A percentile compares a stretch with the other conserved stretches of the same genome.
Conservation (phyloP, 2,113 vertebrate genomes). For the Phoenicopterus ruber region DNA sequence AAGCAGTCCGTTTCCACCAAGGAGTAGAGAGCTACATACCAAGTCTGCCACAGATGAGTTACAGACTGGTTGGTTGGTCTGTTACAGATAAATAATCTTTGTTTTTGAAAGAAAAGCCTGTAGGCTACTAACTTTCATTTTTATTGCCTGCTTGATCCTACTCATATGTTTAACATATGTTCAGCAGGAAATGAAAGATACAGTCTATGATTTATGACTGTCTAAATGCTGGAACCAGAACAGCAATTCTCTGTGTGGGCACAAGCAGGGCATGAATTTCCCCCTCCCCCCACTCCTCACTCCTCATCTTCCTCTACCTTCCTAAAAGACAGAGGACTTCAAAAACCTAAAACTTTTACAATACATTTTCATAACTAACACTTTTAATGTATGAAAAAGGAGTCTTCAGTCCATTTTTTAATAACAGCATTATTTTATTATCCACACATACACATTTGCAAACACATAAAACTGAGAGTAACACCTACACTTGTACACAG, state of each 20-base stretch:
- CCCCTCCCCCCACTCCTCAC: neutral
- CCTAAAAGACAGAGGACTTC: neutral
- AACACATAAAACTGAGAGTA: neutral
- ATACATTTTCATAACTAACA: neutral
- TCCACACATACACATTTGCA: neutral
- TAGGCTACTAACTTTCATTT: neutral
- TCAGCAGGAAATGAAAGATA: conserved; percentile 1
- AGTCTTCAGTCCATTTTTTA: neutral
- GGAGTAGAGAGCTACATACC: neutral
- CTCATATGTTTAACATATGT: conserved; percentile 36
- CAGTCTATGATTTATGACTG: neutral
- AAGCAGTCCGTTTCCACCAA: neutral
- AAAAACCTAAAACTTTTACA: neutral
- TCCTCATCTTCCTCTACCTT: neutral
- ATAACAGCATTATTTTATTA: neutral
- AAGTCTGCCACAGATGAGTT: neutral
- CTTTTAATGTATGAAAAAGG: neutral
- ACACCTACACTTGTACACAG: neutral
- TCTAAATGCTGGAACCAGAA: neutral
- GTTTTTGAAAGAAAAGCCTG: neutral
- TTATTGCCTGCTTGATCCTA: neutral
- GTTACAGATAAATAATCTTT: neutral
- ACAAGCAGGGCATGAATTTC: neutral
- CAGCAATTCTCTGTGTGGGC: neutral
- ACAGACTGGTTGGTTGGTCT: neutral